Base-by-base conservation (phyloP, 2,888 invertebrate genomes). In the Alloplasta piceator region DNA sequence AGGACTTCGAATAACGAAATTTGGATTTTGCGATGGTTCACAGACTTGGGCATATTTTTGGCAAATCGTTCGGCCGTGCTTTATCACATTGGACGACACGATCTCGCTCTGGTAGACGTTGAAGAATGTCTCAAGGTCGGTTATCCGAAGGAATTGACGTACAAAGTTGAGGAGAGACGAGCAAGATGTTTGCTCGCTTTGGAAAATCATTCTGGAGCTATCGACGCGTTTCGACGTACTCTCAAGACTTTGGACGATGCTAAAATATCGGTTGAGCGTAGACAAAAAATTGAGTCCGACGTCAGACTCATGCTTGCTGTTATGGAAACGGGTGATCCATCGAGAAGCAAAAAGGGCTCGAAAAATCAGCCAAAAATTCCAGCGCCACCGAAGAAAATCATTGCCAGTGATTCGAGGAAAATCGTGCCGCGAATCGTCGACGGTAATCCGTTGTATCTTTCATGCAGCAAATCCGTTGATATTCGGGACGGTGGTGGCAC, bases 21-120 rank as follows among this genome's bases (percentile, higher is more conserved):
- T 26, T 3, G 26, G 26, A 26, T 26, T 26, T 26, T 26, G 26
- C 26, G 26, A 26, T 26, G 26, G 26, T 26, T 75, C 71, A 38
- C 83, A 90, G 95, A 96, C 71, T 90, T 96, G 4, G 93, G 96
- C 0, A 94, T 97, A 52, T 93, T 96, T 5, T 93, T 96, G 84
- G 97, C 96, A 0, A 98, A 97, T 91, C 94, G 97, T 7, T 97
- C 97, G 41, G 97, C 97, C 0, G 94, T 96, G 0, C 93, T 97
- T 48, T 96, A 96, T 87, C 96, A 97, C 87, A 91, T 97, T 90
- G 93, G 95, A 80, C 94, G 95, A 83, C 95, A 94, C 88, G 94
- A 95, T 82, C 93, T 95, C 60, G 94, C 96, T 0, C 90, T 98
- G 50, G 93, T 94, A 6, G 97, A 98, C 87, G 95, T 96, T n/a